Conservation (phyloP, 2,888 invertebrate genomes). For the Blomia tropicalis region DNA sequence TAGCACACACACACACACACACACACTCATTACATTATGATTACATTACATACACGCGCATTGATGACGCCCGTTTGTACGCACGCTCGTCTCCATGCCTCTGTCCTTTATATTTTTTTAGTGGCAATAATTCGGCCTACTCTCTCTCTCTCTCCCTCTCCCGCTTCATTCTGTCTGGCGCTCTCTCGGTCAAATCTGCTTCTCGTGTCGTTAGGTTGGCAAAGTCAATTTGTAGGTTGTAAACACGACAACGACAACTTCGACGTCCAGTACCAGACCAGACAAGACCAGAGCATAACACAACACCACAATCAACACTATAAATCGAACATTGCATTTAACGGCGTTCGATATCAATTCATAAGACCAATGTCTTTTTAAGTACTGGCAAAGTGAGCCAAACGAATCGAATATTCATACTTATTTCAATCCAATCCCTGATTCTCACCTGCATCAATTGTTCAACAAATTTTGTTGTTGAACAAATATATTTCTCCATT, state of each 20-base stretch:
- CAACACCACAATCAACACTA: not conserved
- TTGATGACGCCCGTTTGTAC: conserved; percentile 3
- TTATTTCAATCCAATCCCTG: too few species aligned
- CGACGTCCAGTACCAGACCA: not conserved
- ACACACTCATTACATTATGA: too few species aligned
- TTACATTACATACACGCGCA: not conserved
- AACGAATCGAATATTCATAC: not conserved
- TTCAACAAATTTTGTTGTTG: too few species aligned
- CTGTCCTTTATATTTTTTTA: conserved; percentile 5
- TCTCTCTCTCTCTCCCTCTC: not conserved
- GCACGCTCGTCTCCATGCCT: conserved; percentile 2
- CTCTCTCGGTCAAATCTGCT: conserved; percentile 11
- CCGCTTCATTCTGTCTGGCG: not conserved
- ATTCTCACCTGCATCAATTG: too few species aligned
- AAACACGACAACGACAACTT: conserved; percentile 2
- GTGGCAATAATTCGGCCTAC: not conserved
- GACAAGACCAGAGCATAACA: not conserved
- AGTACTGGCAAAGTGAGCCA: not conserved
- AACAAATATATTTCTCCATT: too few species aligned
- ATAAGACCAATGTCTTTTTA: not conserved
- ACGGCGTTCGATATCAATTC: not conserved
- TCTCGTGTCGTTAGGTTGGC: not conserved
- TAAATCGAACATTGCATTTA: not conserved
- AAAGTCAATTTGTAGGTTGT: conserved; percentile 15
- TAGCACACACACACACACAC: too few species aligned